phyloP scores from a whole-genome alignment of 1,140 invertebrate genomes.

The Drosophila repleta region DNA sequence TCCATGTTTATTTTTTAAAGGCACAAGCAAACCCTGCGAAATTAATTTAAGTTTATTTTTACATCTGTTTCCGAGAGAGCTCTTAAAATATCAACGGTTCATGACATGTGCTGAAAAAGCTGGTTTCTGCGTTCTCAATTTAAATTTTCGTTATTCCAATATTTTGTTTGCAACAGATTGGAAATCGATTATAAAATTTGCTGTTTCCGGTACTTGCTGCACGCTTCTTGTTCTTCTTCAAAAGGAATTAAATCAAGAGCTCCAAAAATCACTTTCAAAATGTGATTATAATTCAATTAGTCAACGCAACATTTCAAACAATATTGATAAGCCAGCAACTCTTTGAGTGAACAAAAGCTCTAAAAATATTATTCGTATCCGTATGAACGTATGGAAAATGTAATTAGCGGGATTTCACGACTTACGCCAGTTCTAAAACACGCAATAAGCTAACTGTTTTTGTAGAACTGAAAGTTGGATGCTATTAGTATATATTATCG shows the following conservation, averaged over 20 bases:
- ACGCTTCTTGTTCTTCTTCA: no score
- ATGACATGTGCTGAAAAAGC: slow-evolving; percentile 25
- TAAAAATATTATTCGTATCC: background rate
- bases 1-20: background rate
- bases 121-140: slow-evolving; percentile 8
- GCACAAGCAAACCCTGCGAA: background rate
- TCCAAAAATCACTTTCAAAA: background rate
- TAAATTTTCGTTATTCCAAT: background rate
- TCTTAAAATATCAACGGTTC: slow-evolving; percentile 13
- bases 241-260: background rate
- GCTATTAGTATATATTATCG: slow-evolving; percentile 20
- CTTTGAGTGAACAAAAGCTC: background rate
- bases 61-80: slow-evolving; percentile 31
- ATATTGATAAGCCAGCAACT: background rate
- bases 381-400: background rate
- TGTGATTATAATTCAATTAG: background rate
- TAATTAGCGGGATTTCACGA: background rate
- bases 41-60: slow-evolving; percentile 38
- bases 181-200: background rate
- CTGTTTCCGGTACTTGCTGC: background rate
- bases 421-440: slow-evolving; percentile 5
- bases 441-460: slow-evolving; percentile 17
- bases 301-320: background rate
- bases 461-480: slow-evolving; percentile 12
- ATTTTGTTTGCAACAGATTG: background rate